Conservation (phyloP, 2,888 invertebrate species). For the Plagodis pulveraria region DNA sequence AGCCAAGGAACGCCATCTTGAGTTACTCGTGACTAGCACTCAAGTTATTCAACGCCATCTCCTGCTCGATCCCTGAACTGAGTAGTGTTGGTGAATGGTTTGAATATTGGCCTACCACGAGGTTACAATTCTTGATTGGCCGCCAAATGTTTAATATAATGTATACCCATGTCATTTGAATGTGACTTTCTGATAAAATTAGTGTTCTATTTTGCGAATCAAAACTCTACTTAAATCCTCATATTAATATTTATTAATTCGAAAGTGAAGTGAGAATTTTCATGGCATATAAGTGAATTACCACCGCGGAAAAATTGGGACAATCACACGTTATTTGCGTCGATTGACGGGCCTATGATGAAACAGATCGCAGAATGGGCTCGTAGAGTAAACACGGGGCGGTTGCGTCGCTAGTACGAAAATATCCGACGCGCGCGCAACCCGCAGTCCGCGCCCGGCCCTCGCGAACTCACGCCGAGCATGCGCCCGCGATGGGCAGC, state of each 20-base stretch:
- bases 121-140: slow-evolving; percentile 2
- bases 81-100: slow-evolving; percentile 18
- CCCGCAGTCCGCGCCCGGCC: slow-evolving; percentile 61
- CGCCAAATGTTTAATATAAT: slow-evolving; percentile 6
- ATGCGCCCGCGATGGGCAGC: slow-evolving; percentile 83
- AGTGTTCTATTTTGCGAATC: background rate
- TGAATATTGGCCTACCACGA: slow-evolving; percentile 17
- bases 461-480: slow-evolving; percentile 68
- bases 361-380: slow-evolving; percentile 38
- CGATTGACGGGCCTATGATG: slow-evolving; percentile 40
- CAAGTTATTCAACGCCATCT: slow-evolving; percentile 25
- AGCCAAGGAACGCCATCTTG: slow-evolving; percentile 57
- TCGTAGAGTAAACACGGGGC: slow-evolving; percentile 57
- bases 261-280: too few species aligned
- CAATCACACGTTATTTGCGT: slow-evolving; percentile 40
- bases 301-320: slow-evolving; percentile 29
- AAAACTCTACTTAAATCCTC: background rate
- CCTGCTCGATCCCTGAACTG: slow-evolving; percentile 18
- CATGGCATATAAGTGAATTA: background rate
- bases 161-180: slow-evolving; percentile 12
- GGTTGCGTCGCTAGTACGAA: slow-evolving; percentile 67
- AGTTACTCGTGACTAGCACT: background rate
- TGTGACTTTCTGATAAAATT: background rate
- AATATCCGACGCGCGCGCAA: slow-evolving; percentile 66
- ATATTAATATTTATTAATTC: too few species aligned